Evolutionary conservation across 2,113 vertebrate species (phyloP).

Genomic region (Cisticola juncidis): DNA sequence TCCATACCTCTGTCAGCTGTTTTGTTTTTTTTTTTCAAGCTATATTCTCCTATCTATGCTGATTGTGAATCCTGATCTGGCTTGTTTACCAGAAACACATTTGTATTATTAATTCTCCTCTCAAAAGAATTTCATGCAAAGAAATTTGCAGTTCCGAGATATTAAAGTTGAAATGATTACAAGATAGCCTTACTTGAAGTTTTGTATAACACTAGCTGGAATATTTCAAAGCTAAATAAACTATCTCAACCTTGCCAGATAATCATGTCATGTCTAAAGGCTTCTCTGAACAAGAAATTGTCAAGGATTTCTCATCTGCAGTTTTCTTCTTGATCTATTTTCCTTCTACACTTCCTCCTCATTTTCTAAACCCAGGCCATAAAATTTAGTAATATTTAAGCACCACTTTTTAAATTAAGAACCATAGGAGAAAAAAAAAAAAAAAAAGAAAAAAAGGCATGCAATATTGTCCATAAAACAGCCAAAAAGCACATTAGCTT

Average conservation of each 20-base stretch:
- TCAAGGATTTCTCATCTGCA: neutral
- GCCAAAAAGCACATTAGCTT: neutral
- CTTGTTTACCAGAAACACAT: neutral
- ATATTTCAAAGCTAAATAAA: neutral
- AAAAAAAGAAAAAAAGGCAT: neutral
- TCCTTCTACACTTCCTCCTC: neutral
- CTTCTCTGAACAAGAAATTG: neutral
- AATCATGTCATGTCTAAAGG: neutral
- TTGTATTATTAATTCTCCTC: neutral
- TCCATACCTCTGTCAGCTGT: neutral
- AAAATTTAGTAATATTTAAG: neutral
- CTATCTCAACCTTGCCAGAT: neutral
- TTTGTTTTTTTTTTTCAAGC: neutral
- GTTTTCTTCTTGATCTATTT: neutral
- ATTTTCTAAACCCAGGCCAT: neutral
- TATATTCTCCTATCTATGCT: neutral
- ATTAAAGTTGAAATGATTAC: neutral
- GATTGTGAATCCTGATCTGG: neutral
- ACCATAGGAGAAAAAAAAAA: neutral
- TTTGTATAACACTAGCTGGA: neutral
- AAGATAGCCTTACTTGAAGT: neutral
- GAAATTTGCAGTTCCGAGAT: neutral
- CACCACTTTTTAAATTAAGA: neutral
- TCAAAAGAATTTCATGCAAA: neutral
- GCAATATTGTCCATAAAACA: neutral